Base-by-base conservation (phyloP, 2,797 vertebrate species). In the Coilia nasus region DNA sequence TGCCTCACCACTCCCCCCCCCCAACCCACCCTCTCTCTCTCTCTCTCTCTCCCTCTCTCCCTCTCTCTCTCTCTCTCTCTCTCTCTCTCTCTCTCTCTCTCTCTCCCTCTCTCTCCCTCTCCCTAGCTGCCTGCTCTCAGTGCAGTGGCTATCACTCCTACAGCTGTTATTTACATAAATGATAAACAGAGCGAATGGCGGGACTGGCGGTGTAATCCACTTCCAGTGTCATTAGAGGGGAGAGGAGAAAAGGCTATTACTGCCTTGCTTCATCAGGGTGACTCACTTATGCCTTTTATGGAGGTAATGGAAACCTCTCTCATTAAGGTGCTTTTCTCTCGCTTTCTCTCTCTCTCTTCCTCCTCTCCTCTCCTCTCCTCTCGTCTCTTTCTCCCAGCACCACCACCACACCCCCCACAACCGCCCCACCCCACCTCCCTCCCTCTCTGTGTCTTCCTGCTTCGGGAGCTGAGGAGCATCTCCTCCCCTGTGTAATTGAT, bases 401-500 rank as follows among this genome's bases (percentile, higher is more conserved):
- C 35, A 41, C 35, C 35, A 41, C 5, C 35, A 41, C 35, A n/a
- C n/a, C n/a, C n/a, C n/a, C n/a, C n/a, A n/a, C n/a, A n/a, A n/a
- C 46, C 46, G 3, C 46, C 46, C 46, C 46, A 4, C 50, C 2
- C 50, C 14, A 1, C 50, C 50, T 54, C 50, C 50, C 50, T 54
- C 50, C 14, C 25, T 6, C 41, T 17, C 6, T 28, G 25, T 54
- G 23, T 67, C 28, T 44, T 19, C 80, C 59, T 47, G 75, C 89
- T 88, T 85, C 84, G 57, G 84, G 84, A 80, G 82, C 88, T 85
- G 86, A 88, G 85, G 85, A 87, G 83, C 88, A 90, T 88, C 87
- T 88, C 85, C 83, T 86, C 86, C 86, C 90, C 71, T 78, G 71
- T 87, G 94, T 96, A 95, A 96, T 95, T 95, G 95, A 95, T 96